Evolutionary conservation across 2,113 vertebrate genomes (phyloP), one percentile per base, ranked within the genome.

Genomic region (Phaetusa simplex): DNA sequence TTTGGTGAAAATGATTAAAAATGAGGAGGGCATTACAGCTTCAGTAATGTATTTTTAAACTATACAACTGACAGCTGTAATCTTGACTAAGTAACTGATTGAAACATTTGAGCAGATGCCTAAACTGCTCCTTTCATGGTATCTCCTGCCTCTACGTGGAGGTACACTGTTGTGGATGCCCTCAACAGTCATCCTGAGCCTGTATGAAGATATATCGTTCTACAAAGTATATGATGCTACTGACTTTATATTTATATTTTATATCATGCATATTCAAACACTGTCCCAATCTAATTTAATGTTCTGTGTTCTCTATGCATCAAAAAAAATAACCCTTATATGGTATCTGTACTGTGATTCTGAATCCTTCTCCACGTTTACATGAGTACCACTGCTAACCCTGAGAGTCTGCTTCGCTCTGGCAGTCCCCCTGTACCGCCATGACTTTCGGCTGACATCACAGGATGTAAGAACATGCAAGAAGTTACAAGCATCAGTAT

Each of bases 1-100:
- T 94, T 93, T 87, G 87, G 55, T 50, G 73, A 86, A 94, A 92
- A 64, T 62, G 1, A 70, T 96, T 93, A 71, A 81, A 96, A 96
- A 80, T 0, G 2, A 76, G 17, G 38, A 82, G 26, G n/a, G 49
- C 45, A 27, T 66, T 89, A 79, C 72, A 90, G 55, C 45, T 84
- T 64, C 72, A 82, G 64, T 74, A 79, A 92, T 45, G 34, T 58
- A 87, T 71, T 91, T 82, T 96, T 88, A 67, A 90, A 88, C 73
- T 81, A 17, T 24, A 38, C n/a, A 80, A 86, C 50, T 85, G 81
- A 65, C 70, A 95, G 81, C 56, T 91, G 70, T 61, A 96, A 61
- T 76, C 56, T 82, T 64, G 80, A 47, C 72, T 59, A 87, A 93
- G 56, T n/a, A 86, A 87, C n/a, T n/a, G 43, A 62, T 18, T 74